phyloP scores from a whole-genome alignment of 2,797 vertebrate genomes.

The Coracias cyanogaster region DNA sequence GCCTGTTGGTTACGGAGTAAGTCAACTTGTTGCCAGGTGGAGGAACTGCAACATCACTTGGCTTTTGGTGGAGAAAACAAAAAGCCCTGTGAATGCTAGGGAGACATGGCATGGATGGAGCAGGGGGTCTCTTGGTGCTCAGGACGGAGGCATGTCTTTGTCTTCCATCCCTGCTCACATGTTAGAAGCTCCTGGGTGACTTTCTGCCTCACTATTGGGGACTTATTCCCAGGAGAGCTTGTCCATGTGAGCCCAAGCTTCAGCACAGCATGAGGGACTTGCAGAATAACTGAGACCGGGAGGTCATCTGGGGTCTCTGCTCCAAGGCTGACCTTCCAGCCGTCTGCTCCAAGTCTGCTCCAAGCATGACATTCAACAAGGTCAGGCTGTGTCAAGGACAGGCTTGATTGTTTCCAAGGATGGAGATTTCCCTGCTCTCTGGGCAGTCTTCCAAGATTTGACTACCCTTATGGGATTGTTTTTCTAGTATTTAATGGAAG shows the following conservation, averaged over 20 bases:
- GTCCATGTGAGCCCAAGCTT: not conserved
- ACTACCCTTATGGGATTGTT: not conserved
- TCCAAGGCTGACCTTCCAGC: not conserved
- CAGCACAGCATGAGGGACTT: not conserved
- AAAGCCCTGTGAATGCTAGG: not conserved
- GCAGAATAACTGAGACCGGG: not conserved
- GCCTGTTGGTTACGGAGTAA: not conserved
- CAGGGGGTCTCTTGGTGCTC: not conserved
- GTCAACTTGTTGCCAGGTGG: not conserved
- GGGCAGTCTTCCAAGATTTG: not conserved
- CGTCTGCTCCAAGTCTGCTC: not conserved
- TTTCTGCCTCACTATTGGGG: not conserved
- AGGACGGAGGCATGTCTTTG: not conserved
- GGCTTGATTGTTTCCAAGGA: not conserved
- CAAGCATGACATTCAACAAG: not conserved
- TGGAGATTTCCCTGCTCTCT: not conserved
- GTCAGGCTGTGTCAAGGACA: rapidly evolving
- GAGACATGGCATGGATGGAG: rapidly evolving
- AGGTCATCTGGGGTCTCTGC: not conserved
- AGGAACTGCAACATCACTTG: not conserved
- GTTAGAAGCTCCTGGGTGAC: not conserved
- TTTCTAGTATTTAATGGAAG: not conserved
- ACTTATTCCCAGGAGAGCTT: not conserved
- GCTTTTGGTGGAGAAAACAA: not conserved
- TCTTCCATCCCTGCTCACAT: not conserved